Percentiles rank a stretch among this genome's conserved stretches.
Evolutionary conservation across 2,888 invertebrate species (phyloP).

Genomic region (Drosophila flavopinicola): DNA sequence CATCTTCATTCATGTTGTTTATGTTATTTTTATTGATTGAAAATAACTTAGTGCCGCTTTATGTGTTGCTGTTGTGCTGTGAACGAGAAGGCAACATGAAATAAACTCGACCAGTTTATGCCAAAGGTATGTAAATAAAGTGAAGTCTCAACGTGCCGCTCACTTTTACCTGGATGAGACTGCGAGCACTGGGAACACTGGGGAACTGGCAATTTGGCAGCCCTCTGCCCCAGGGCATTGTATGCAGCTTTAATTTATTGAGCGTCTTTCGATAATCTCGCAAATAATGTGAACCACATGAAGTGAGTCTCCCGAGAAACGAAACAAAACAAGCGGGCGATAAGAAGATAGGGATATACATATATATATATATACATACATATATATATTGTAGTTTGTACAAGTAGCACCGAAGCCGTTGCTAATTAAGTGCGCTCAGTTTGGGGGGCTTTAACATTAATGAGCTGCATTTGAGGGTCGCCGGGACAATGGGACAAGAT

Average conservation of each 20-base stretch:
- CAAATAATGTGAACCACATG: constrained; percentile 41
- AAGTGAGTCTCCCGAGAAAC: constrained; percentile 37
- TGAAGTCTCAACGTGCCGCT: constrained; percentile 33
- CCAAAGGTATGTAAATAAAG: constrained; percentile 72
- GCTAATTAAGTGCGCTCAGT: constrained; percentile 63
- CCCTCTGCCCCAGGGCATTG: constrained; percentile 29
- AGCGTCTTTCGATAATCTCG: constrained; percentile 54
- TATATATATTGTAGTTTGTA: too few species aligned
- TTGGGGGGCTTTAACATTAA: constrained; percentile 48
- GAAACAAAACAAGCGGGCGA: background rate
- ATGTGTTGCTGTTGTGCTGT: constrained; percentile 41
- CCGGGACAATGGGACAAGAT: constrained; percentile 5
- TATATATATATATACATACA: too few species aligned
- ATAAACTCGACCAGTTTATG: constrained; percentile 71
- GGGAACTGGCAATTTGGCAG: background rate
- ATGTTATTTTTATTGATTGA: constrained; percentile 78
- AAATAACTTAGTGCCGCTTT: constrained; percentile 77
- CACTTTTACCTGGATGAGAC: constrained; percentile 15
- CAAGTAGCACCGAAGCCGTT: constrained; percentile 34
- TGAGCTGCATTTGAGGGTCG: constrained; percentile 38
- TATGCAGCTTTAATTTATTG: constrained; percentile 48
- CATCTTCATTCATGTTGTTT: constrained; percentile 57
- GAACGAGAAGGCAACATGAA: constrained; percentile 30
- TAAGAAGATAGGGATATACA: background rate
- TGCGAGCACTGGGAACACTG: background rate